Base-by-base conservation (phyloP, 2,113 vertebrate species). In the Saguinus midas region DNA sequence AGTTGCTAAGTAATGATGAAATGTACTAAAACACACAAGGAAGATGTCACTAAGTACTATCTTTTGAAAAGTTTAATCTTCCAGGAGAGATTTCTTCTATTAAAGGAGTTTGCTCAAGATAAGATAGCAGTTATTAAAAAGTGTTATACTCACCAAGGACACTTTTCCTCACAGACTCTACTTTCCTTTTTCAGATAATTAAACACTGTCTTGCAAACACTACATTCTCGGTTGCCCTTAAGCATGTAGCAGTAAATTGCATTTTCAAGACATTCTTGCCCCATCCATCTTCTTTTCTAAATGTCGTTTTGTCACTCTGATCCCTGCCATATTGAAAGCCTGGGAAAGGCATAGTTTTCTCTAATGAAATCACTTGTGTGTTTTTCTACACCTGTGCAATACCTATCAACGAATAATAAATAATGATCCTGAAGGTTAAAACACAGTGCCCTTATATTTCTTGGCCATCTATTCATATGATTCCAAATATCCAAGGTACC, bases 111-210 rank as follows among this genome's bases (percentile, higher is more conserved):
- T 80, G 75, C 78, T 78, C 79, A 68, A 48, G 79, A 89, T 94
- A 78, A 95, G 83, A 83, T 45, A 91, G 87, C 90, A 82, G 86
- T 96, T 97, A 96, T 93, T 95, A 95, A 68, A 90, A 92, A 84
- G 68, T 91, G 90, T 76, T 75, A 27, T 12, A 25, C 58, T 68
- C 90, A 50, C 61, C 5, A 27, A 93, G 52, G 68, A 73, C 75
- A 57, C 37, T 20, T 93, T 79, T 5, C 9, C 52, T 87, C 32
- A 32, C 37, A 45, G 35, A 25, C 23, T 27, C 72, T 40, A 21
- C 32, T 79, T 86, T 87, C 29, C 58, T 64, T 93, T 92, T 81
- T 37, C 90, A 76, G 95, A 64, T 96, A 97, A 97, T 96, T 97
- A 97, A 96, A 93, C 87, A 72, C 43, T 66, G 12, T 75, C 79